Percentiles rank a stretch among this genome's conserved stretches.
Conservation (phyloP, 2,888 invertebrate genomes). For the Monoplex corrugatus region DNA sequence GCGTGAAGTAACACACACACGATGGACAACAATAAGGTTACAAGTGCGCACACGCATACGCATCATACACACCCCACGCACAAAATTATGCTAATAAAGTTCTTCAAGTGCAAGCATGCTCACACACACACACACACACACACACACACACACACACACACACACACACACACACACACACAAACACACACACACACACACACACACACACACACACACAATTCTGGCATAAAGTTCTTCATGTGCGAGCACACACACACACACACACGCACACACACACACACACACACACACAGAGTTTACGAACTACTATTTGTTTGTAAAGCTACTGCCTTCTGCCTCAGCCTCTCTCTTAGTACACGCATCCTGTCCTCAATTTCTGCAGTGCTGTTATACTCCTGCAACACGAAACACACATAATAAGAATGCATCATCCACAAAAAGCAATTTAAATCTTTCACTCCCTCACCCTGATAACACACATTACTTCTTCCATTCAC, state of each 20-base stretch:
- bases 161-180: background rate
- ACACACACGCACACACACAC: background rate
- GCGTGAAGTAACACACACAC: too few species aligned
- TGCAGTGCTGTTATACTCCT: constrained; percentile 48
- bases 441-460: too few species aligned
- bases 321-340: background rate
- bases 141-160: background rate
- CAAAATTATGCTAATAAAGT: too few species aligned
- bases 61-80: too few species aligned
- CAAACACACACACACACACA: background rate
- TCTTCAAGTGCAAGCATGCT: background rate
- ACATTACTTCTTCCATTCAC: too few species aligned
- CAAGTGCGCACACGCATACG: too few species aligned
- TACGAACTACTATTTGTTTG: background rate
- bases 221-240: background rate
- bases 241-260: background rate
- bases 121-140: background rate
- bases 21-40: too few species aligned
- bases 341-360: constrained; percentile 37
- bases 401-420: constrained; percentile 6
- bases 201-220: background rate
- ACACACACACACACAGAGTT: background rate
- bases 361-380: constrained; percentile 51
- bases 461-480: too few species aligned
- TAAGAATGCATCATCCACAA: too few species aligned